Conservation (phyloP, 2,888 invertebrate species). For the Leucania comma region DNA sequence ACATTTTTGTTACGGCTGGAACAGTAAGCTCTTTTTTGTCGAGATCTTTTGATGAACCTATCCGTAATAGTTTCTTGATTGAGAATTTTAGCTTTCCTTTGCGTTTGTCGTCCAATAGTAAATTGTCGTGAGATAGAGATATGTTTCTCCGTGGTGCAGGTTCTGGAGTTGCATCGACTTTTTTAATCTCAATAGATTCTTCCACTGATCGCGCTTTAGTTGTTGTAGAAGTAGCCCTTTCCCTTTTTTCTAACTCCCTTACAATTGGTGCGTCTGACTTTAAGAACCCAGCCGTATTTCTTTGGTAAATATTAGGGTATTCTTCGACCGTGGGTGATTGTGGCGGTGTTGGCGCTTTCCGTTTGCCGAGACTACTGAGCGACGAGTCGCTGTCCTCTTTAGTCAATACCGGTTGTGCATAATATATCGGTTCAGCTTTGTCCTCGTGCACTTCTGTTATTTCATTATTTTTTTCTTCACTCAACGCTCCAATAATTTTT, state of each 20-base stretch:
- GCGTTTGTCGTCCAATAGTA: conserved; percentile 92
- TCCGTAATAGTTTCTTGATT: conserved; percentile 95
- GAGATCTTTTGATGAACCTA: conserved; percentile 94
- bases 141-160: conserved; percentile 93
- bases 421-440: conserved; percentile 83
- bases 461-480: conserved; percentile 84
- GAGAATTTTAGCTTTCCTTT: conserved; percentile 94
- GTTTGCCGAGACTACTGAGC: conserved; percentile 91
- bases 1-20: conserved; percentile 84
- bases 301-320: conserved; percentile 90
- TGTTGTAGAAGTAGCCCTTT: conserved; percentile 88
- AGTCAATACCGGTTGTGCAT: conserved; percentile 87
- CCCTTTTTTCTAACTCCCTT: conserved; percentile 94
- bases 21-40: conserved; percentile 90
- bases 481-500: conserved; percentile 72
- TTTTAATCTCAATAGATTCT: conserved; percentile 79
- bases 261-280: conserved; percentile 93
- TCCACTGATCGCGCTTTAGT: conserved; percentile 79
- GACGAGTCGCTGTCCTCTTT: conserved; percentile 91
- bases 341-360: conserved; percentile 95
- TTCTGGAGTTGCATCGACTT: conserved; percentile 89
- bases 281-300: conserved; percentile 89
- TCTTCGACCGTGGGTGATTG: conserved; percentile 88
- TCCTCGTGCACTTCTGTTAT: conserved; percentile 81
- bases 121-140: conserved; percentile 94